These are phyloP conservation scores for Nezara viridula DNA, from an alignment of 2,888 invertebrate genomes.

Conservation along the genomic window DNA sequence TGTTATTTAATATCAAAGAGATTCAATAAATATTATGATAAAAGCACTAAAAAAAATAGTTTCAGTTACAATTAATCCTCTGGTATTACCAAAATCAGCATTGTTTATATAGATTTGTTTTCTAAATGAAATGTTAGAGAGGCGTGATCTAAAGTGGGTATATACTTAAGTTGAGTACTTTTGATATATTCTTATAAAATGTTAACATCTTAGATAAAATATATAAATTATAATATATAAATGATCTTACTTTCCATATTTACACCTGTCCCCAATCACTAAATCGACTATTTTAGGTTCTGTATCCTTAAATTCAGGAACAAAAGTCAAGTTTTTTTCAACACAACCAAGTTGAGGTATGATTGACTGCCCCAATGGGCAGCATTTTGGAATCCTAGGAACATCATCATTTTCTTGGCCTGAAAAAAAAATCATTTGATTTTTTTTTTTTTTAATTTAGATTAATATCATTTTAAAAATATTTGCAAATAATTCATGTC, in stretches of 20 bases:
- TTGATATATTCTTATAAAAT: neutral
- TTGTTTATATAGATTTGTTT: no score
- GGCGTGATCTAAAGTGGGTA: neutral
- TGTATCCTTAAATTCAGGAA: slow-evolving; percentile 58
- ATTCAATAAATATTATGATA: neutral
- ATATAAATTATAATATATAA: neutral
- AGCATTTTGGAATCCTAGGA: slow-evolving; percentile 71
- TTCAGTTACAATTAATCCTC: neutral
- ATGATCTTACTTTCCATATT: slow-evolving; percentile 69
- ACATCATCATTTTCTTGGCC: slow-evolving; percentile 39
- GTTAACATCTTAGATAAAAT: neutral
- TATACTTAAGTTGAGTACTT: neutral
- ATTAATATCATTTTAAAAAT: no score
- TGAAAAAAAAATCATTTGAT: neutral
- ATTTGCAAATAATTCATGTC: neutral
- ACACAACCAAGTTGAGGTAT: slow-evolving; percentile 67
- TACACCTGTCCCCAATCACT: slow-evolving; percentile 74
- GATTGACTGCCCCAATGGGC: slow-evolving; percentile 72
- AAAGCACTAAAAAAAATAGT: neutral
- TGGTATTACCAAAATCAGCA: neutral
- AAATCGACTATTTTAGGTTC: slow-evolving; percentile 71
- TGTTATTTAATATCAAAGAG: neutral
- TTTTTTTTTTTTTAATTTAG: neutral
- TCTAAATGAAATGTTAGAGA: neutral
- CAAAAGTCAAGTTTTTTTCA: slow-evolving; percentile 60